Conservation (phyloP, 2,888 invertebrate species). For the Dasypolia templi region DNA sequence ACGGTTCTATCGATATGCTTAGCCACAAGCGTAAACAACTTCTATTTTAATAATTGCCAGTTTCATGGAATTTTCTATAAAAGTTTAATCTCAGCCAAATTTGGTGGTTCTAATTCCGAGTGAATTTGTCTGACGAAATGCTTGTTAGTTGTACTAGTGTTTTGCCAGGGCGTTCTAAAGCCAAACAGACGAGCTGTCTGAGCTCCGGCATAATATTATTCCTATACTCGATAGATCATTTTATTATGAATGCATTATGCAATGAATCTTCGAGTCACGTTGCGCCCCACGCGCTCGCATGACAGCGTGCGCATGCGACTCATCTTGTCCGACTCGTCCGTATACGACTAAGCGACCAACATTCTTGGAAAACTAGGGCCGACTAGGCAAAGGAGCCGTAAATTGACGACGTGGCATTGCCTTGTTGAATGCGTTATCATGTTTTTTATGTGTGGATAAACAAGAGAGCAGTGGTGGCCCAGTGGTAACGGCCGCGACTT, state of each 20-base stretch:
- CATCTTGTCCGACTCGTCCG: slow-evolving; percentile 14
- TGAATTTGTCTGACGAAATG: background rate
- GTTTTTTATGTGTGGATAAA: background rate
- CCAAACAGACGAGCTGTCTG: slow-evolving; percentile 6
- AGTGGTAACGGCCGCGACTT: no score
- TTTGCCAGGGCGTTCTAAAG: background rate
- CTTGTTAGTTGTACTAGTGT: no score
- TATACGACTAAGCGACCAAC: slow-evolving; percentile 2
- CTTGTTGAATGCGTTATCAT: slow-evolving; percentile 1
- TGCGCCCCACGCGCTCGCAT: slow-evolving; percentile 44
- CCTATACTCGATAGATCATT: background rate
- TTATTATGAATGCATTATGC: slow-evolving; percentile 31
- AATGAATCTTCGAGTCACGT: slow-evolving; percentile 55
- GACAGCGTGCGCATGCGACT: slow-evolving; percentile 32
- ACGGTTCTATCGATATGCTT: no score
- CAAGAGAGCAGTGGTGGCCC: no score
- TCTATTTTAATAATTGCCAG: background rate
- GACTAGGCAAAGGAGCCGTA: slow-evolving; percentile 33
- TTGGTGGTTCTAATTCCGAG: background rate
- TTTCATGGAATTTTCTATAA: background rate
- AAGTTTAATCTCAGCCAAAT: background rate
- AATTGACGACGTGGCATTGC: slow-evolving; percentile 16
- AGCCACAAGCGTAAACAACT: no score
- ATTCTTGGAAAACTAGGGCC: slow-evolving; percentile 25
- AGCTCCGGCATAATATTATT: slow-evolving; percentile 10